These are phyloP conservation scores for Argyresthia goedartella DNA, from an alignment of 2,888 invertebrate genomes.

Conservation along the genomic window DNA sequence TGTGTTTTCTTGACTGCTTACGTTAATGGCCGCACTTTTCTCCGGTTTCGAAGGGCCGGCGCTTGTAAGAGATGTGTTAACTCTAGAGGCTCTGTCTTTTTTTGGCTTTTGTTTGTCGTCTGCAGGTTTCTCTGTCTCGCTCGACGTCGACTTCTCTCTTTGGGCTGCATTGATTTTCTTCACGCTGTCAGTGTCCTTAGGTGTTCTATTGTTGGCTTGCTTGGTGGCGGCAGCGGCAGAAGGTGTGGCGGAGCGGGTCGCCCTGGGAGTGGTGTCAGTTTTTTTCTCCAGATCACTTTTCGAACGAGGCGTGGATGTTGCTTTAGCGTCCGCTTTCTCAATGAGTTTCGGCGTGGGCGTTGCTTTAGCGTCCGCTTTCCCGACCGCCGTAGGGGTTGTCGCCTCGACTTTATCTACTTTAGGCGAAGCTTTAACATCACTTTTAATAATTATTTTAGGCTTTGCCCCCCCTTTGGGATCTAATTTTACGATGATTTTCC, in stretches of 20 bases:
- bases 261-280: slow-evolving; percentile 13
- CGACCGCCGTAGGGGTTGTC: slow-evolving; percentile 10
- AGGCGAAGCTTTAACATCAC: no score
- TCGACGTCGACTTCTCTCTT: slow-evolving; percentile 11
- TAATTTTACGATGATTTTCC: neutral
- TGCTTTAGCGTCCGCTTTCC: neutral
- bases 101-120: slow-evolving; percentile 19
- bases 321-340: slow-evolving; percentile 12
- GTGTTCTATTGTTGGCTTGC: slow-evolving; percentile 15
- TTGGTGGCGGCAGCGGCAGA: slow-evolving; percentile 7
- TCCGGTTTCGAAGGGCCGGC: slow-evolving; percentile 1
- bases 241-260: slow-evolving; percentile 3
- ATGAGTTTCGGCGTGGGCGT: slow-evolving; percentile 9
- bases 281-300: slow-evolving; percentile 21
- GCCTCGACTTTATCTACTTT: slow-evolving; percentile 17
- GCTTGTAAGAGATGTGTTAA: neutral
- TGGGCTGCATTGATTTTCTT: slow-evolving; percentile 2
- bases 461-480: slow-evolving; percentile 11
- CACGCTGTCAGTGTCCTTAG: slow-evolving; percentile 11
- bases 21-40: slow-evolving; percentile 14
- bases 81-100: no score
- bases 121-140: slow-evolving; percentile 17
- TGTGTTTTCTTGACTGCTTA: slow-evolving; percentile 17
- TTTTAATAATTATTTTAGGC: slow-evolving; percentile 7
- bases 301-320: slow-evolving; percentile 22